Evolutionary conservation across 2,888 invertebrate species (phyloP), one percentile per base, ranked within the genome.

Genomic region (Amblyjoppa proteus): DNA sequence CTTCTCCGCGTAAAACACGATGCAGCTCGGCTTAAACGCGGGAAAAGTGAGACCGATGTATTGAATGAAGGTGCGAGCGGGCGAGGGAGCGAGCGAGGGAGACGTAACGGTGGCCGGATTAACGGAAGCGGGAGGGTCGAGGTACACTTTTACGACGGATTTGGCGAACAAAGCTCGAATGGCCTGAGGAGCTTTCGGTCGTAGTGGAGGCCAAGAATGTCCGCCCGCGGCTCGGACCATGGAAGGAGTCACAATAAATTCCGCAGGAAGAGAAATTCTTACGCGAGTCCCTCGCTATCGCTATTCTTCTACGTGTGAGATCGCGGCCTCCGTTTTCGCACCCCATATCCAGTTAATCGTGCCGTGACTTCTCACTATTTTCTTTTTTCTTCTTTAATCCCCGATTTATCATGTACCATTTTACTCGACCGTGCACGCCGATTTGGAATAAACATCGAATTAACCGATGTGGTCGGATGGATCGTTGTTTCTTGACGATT

Each of bases 111-210:
- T 34, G 45, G 45, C 25, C 56, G 51, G 45, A 56, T 11, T 77
- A 58, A 25, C 51, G 69, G 56, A 34, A 64, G 69, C 64, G 64
- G 64, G 80, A 74, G 77, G 51, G 70, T 75, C 45, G 34, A 64
- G 71, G 64, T 76, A 38, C 71, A 80, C 75, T 85, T 87, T 85
- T 81, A 87, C 85, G 85, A 83, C 76, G 79, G 83, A 87, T 85
- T 85, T 81, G 68, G 66, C 61, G 85, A 83, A 87, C 87, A 85
- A 83, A 85, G 87, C 83, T 79, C 61, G 41, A 56, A 45, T 77
- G 81, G 80, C 71, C 74, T 13, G 53, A 61, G 78, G 81, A 76
- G 68, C 71, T 78, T 68, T 79, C 70, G 70, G 53, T 75, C 75
- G 83, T 69, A 61, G 20, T 38, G 75, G 78, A 71, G 75, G 73